Evolutionary conservation across 2,113 vertebrate genomes (phyloP).

Genomic region (Syngnathus scovelli): DNA sequence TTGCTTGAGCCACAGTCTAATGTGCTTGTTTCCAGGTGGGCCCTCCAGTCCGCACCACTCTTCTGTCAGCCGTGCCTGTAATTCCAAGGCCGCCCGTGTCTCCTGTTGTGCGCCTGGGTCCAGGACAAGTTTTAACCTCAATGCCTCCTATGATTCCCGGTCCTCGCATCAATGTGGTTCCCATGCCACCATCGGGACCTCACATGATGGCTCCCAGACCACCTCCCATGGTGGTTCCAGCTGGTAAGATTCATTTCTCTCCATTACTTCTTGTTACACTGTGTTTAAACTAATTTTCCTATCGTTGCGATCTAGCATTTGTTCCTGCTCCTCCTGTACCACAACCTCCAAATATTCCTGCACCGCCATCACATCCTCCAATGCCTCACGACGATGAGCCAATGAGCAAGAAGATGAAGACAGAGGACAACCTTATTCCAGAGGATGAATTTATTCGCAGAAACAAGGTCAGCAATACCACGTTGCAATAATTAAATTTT

Average conservation of each 20-base stretch:
- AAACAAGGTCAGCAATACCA: conserved; percentile 78
- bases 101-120: conserved; percentile 84
- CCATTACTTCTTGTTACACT: neutral
- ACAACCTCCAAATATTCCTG: conserved; percentile 79
- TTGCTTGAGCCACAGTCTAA: neutral
- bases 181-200: conserved; percentile 85
- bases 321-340: conserved; percentile 90
- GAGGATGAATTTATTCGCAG: conserved; percentile 96
- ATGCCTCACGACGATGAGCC: conserved; percentile 93
- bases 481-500: no score
- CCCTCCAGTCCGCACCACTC: conserved; percentile 83
- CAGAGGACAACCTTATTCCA: conserved; percentile 91
- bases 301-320: conserved; percentile 74
- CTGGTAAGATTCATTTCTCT: conserved; percentile 69
- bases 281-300: neutral
- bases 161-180: conserved; percentile 90
- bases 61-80: conserved; percentile 88
- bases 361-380: conserved; percentile 83
- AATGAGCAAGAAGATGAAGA: conserved; percentile 92
- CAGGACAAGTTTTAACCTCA: conserved; percentile 81
- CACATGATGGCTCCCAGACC: conserved; percentile 92
- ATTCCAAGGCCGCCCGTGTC: conserved; percentile 86
- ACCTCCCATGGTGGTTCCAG: conserved; percentile 93
- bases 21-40: conserved; percentile 71
- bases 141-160: conserved; percentile 93